Evolutionary conservation across 2,888 invertebrate genomes (phyloP), one percentile per base, ranked within the genome.

Genomic region (Parascotia fuliginaria): DNA sequence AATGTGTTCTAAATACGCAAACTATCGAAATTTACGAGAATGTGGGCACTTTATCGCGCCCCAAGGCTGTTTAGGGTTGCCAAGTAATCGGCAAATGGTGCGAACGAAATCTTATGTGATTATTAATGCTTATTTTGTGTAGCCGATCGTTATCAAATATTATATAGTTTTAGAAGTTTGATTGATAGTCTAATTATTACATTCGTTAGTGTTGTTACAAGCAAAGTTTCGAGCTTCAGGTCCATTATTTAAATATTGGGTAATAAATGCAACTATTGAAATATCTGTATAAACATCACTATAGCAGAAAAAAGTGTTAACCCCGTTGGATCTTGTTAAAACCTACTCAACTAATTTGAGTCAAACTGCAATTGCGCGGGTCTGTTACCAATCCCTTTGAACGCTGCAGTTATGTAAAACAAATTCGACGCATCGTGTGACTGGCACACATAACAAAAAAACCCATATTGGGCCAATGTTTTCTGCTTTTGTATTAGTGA

Each of bases 1-100:
- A 70, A 65, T 70, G 65, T 60, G 56, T 55, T 56, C 62, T 67
- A 70, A 74, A 74, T 73, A 69, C 64, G 50, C 14, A 29, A 22
- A 55, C 54, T 65, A 70, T 62, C 48, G 48, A 41, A 51, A 68
- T 60, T 52, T 62, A 59, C 52, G 45, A 27, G 42, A 61, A 47
- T 43, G 40, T 12, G 38, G 34, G 45, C 40, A 48, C 55, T 66
- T 67, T 54, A 67, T 64, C 49, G 52, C 34, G 53, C 61, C 64
- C 58, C 43, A 32, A 47, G 62, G 59, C 67, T 38, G 36, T 24
- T 40, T 48, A 55, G 41, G 52, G 54, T 28, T 58, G 59, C 62
- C 70, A 63, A 64, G 48, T 63, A 41, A 62, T 58, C 36, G 54
- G 29, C 32, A 57, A 54, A 53, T 41, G 49, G 29, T 19, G 45